Conservation (phyloP, 2,113 vertebrate species). For the Balaeniceps rex region DNA sequence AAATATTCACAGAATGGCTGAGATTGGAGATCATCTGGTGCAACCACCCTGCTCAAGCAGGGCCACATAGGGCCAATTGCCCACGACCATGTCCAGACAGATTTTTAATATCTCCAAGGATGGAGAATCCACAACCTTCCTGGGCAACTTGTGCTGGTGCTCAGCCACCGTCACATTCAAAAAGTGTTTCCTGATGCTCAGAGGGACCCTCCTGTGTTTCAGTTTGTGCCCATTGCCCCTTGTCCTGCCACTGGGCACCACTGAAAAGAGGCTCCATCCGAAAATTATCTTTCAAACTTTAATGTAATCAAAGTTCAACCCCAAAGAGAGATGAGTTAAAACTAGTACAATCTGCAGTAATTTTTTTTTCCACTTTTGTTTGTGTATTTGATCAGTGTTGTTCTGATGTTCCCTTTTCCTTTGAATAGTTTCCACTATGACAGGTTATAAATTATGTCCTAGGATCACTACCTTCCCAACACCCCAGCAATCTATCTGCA, state of each 20-base stretch:
- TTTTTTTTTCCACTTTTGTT: not conserved
- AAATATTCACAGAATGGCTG: not conserved
- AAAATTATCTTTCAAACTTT: not conserved
- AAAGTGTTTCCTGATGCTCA: not conserved
- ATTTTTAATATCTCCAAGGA: not conserved
- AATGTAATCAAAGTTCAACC: not conserved
- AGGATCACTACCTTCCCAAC: not conserved
- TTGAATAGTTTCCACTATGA: not conserved
- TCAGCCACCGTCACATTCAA: fast-evolving
- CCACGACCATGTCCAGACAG: fast-evolving
- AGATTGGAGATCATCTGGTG: not conserved
- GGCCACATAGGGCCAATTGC: not conserved
- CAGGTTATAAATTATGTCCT: conserved; percentile 9
- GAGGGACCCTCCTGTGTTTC: not conserved
- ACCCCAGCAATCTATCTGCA: not conserved
- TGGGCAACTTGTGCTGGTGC: not conserved
- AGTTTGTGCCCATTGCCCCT: not conserved
- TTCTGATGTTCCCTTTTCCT: not conserved
- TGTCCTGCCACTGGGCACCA: not conserved
- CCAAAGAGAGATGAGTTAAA: not conserved
- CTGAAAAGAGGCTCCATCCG: not conserved
- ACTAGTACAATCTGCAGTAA: not conserved
- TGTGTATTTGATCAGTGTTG: not conserved
- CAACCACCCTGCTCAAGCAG: fast-evolving
- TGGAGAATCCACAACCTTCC: not conserved